Evolutionary conservation across 2,797 vertebrate genomes (phyloP), one percentile per base, ranked within the genome.

Genomic region (Apogon hyalosoma): DNA sequence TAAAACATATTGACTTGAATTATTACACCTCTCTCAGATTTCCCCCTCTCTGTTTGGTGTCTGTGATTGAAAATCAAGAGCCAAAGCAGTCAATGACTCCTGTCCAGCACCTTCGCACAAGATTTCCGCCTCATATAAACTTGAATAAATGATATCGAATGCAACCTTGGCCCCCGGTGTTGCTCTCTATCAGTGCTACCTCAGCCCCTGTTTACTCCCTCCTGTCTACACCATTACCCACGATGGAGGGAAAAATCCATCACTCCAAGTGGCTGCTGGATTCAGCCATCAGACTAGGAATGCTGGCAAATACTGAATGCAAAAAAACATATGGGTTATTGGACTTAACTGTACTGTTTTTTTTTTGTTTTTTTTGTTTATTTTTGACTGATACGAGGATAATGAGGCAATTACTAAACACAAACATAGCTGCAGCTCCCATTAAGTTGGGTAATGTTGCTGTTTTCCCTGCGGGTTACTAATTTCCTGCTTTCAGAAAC

Each of bases 381-480:
- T 24, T 24, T 24, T 63, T 69, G 82, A 86, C 79, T 80, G 75
- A 84, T 80, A 63, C 82, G 47, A 56, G 69, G 70, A 83, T 90
- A 88, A 91, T 82, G 83, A 85, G 73, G 75, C 82, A 68, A 91
- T 90, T 79, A 92, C 84, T 49, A 86, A 68, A 79, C 56, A 47
- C 46, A 84, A 69, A 83, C 69, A 64, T 72, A 53, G 64, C 63
- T 66, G 63, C 62, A 11, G 28, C 64, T 67, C 39, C 71, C 76
- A 88, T 90, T 91, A 90, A 82, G 69, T 55, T 60, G 74, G 51
- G 56, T 88, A 86, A 91, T 86, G 79, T 84, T 89, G 76, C 75
- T 77, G 62, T 68, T 79, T 69, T 87, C 86, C 80, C 86, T 69
- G 24, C 70, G 77, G 79, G 59, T 59, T 62, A 46, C 74, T 73